Evolutionary conservation across 2,797 vertebrate species (phyloP), one percentile per base, ranked within the genome.

Genomic region (Macropodus opercularis): DNA sequence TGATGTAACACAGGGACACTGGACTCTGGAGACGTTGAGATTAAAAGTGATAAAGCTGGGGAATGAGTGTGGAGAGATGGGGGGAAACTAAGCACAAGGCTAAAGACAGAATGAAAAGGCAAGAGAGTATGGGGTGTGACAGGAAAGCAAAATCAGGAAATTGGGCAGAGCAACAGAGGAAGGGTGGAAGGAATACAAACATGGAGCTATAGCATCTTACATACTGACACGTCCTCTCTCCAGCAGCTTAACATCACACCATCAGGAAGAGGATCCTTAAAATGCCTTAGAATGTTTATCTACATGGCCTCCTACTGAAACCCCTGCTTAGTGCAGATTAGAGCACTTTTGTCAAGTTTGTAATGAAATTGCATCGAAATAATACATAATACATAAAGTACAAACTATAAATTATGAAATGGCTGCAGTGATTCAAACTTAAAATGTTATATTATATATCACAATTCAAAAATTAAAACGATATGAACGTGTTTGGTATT

Each of bases 111-210:
- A 49, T 7, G 34, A 70, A 49, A 63, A 50, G 49, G 69, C 39
- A 29, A 26, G 36, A 59, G 65, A 63, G 47, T 57, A 22, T 79
- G 63, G 61, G 61, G 79, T 83, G 77, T 79, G 81, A 83, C 67
- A 54, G 21, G 79, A 84, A 86, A 86, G 70, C 56, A n/a, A 72
- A 88, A 85, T 56, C 54, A 41, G 68, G 75, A 78, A 85, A 86
- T 71, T 69, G 76, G 63, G 58, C 69, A 56, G 73, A 60, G 41
- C 36, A 53, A 64, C 61, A 58, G 55, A 71, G 40, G 67, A 72
- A 75, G 49, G 60, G 57, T 2, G 34, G 50, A 66, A 59, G 49
- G 77, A 63, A 83, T 80, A 82, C 66, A 69, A 81, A 88, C 50
- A 27, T 71, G 75, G 57, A 42, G 47, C 56, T 63, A 46, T 27